Evolutionary conservation across 2,113 vertebrate genomes (phyloP), one percentile per base, ranked within the genome.

Genomic region (Melanocharis versteri): DNA sequence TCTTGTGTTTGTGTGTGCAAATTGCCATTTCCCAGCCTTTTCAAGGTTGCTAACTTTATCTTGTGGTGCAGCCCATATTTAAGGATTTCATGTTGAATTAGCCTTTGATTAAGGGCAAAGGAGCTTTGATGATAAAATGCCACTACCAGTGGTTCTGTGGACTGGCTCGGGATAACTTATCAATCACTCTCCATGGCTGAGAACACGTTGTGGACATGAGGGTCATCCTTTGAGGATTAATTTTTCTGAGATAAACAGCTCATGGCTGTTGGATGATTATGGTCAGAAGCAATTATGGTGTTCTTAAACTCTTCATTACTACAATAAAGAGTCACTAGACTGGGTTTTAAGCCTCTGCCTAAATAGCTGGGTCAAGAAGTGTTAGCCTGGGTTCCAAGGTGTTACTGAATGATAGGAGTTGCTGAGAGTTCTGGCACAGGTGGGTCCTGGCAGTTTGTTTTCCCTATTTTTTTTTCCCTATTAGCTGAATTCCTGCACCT

Each of bases 41-140:
- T 66, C 89, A 94, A 93, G 95, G 87, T 56, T 95, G 69, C 50
- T 57, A n/a, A 72, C 85, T 93, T 90, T 81, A 93, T 95, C 90
- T 95, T 20, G 5, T 53, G 83, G 85, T 68, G 71, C 85, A 93
- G 78, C 68, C 72, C 79, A 10, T 83, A 37, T 56, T 93, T 68
- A 89, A 85, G 83, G 66, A 66, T 94, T 96, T 93, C 84, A 70
- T 87, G 81, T 97, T 94, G 82, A 58, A 53, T 95, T 94, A 96
- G 80, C 78, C 89, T 95, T 91, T 94, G 87, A 96, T 97, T 93
- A 96, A 95, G 93, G 92, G 77, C 64, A 65, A 76, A 93, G 37
- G 68, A 62, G 93, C 90, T 75, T 89, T 73, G 84, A 53, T 94
- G 94, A 93, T 96, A 91, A 97, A 96, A 90, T 30, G 40, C 45